Base-by-base conservation (phyloP, 2,113 vertebrate genomes). In the Danio rerio region DNA sequence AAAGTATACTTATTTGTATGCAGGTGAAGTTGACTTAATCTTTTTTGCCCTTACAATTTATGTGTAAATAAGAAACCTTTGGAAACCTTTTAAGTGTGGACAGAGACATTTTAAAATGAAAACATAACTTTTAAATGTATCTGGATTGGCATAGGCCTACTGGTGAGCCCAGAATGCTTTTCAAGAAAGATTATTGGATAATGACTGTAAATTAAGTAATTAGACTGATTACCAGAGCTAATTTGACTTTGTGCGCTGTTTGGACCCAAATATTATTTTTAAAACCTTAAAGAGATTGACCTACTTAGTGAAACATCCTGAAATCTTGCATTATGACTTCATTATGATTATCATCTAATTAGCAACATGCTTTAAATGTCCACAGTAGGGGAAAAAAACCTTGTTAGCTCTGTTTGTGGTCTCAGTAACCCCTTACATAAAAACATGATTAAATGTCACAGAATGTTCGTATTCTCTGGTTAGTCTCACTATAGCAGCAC, bases 331-430 rank as follows among this genome's bases (percentile, higher is more conserved):
- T 31, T 31, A 31, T 31, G 31, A 31, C 31, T 31, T n/a, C n/a
- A n/a, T n/a, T n/a, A n/a, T n/a, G n/a, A n/a, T n/a, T n/a, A n/a
- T n/a, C 1, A 3, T 31, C 31, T 31, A 31, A 31, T 31, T 31
- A 2, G 3, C 31, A 31, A 3, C 31, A 31, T 31, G 31, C 31
- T 31, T 31, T 31, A 21, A 61, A 31, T 31, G 11, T 62, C 9
- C 59, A 31, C 21, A 31, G 10, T 3, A 10, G 21, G 12, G 12
- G 31, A 62, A 18, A 20, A 9, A 20, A 20, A n/a, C n/a, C n/a
- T n/a, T n/a, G n/a, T n/a, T n/a, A n/a, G n/a, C n/a, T n/a, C 58
- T 61, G 58, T 62, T 62, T 62, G 20, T 10, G 59, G 21, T 62
- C 59, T 13, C 5, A 11, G 20, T 62, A 21, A 62, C 11, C 10